Base-by-base conservation (phyloP, 2,888 invertebrate species). In the Mythimna impura region DNA sequence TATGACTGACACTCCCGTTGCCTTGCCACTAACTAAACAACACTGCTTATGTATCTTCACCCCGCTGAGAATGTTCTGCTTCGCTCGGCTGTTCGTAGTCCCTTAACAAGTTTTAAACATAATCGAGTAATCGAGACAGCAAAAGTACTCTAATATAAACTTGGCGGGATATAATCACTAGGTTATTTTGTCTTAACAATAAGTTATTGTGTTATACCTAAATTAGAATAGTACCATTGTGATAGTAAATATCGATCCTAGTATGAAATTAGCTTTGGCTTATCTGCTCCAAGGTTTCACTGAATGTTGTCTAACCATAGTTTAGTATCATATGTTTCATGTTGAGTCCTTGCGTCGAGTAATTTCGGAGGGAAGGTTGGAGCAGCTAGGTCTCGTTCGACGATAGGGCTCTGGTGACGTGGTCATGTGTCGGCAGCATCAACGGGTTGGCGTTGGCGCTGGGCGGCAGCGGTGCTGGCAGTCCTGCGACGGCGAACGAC, bases 371-470 rank as follows among this genome's bases (percentile, higher is more conserved):
- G 66, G 75, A 81, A 80, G 79, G 80, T 84, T 94, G 95, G 95
- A 95, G 96, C 95, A 95, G 93, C 88, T 95, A 93, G 89, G 94
- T 92, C 89, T 86, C 84, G 87, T 82, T 87, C 85, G 87, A 89
- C 89, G 93, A 91, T 94, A 94, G 95, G 95, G 95, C 93, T 93
- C 92, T 95, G 95, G 95, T 96, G 95, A 96, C 94, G 92, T 95
- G 93, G 95, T 95, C 94, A 90, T 96, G 96, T 96, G 94, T 96
- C 95, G 94, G 91, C 96, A 96, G 96, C 94, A 96, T 96, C 95
- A 96, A 92, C 96, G 96, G 96, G 90, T 87, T 96, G 96, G 96
- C 96, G 94, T 87, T 96, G 95, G 96, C 96, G 92, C 94, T 96
- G 89, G 96, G 96, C 84, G 92, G 96, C 89, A 95, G 94, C 93